Percentiles rank a stretch among this genome's conserved stretches.
Conservation (phyloP, 2,888 invertebrate species). For the Limnephilus auricula region DNA sequence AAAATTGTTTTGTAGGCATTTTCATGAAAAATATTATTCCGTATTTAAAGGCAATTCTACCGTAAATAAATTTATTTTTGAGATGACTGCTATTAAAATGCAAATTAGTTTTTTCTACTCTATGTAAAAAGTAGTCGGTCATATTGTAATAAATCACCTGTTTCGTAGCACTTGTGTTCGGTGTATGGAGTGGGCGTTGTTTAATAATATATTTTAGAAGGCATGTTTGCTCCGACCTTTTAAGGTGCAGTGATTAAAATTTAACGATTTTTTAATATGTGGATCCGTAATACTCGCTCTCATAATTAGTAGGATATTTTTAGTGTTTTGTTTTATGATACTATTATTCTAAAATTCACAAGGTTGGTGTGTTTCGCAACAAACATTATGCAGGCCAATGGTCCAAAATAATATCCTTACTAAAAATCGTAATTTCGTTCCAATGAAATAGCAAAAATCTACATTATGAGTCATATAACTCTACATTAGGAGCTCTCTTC, state of each 20-base stretch:
- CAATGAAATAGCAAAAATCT: background rate
- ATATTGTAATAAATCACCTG: slow-evolving; percentile 44
- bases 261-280: slow-evolving; percentile 21
- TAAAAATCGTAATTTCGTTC: background rate
- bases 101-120: slow-evolving; percentile 11
- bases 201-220: slow-evolving; percentile 22
- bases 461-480: no score
- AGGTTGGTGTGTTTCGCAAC: background rate
- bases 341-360: background rate
- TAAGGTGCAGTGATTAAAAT: slow-evolving; percentile 26
- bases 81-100: slow-evolving; percentile 9
- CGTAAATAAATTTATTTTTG: background rate
- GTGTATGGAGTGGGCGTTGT: background rate
- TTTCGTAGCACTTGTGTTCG: slow-evolving; percentile 13
- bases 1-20: no score
- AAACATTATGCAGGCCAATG: background rate
- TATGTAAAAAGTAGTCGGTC: slow-evolving; percentile 8
- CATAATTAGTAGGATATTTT: background rate
- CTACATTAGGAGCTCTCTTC: no score
- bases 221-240: background rate
- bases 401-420: background rate
- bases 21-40: no score
- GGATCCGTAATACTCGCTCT: slow-evolving; percentile 11
- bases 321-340: background rate
- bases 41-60: no score